Base-by-base conservation (phyloP, 2,888 invertebrate species). In the Acrobeloides nanus region DNA sequence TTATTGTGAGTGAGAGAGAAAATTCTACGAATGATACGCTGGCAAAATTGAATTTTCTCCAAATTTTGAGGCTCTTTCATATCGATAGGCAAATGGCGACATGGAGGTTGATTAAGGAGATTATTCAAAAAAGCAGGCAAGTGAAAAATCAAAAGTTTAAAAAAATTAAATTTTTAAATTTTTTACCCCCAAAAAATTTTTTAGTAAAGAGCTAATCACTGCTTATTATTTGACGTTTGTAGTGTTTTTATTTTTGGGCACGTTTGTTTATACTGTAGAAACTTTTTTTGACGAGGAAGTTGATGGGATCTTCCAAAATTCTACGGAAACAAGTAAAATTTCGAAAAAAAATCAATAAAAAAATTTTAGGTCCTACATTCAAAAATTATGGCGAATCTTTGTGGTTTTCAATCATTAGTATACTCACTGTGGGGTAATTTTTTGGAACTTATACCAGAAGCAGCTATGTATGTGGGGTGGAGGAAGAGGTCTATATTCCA, bases 361-460 rank as follows among this genome's bases (percentile, higher is more conserved):
- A n/a, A n/a, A n/a, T n/a, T n/a, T n/a, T n/a, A n/a, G n/a, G n/a
- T n/a, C n/a, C 43, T 10, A 47, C 61, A 4, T 61, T 62, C 27
- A 17, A 17, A 5, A 47, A 46, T 25, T 61, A 51, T 34, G 61
- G 51, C 6, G 62, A 68, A 20, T 56, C 69, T 0, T 59, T 66
- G 54, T 69, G 69, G 69, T 69, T 64, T 42, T 59, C 55, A 6
- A n/a, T n/a, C n/a, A n/a, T n/a, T n/a, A n/a, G n/a, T n/a, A n/a
- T n/a, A n/a, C n/a, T n/a, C n/a, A n/a, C n/a, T n/a, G n/a, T n/a
- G n/a, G n/a, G n/a, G n/a, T n/a, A n/a, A n/a, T n/a, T n/a, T n/a
- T n/a, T n/a, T n/a, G n/a, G n/a, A n/a, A n/a, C n/a, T n/a, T n/a
- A n/a, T n/a, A n/a, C n/a, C n/a, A n/a, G n/a, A n/a, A n/a, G n/a